A percentile compares a stretch with the other conserved stretches of the same genome.
Conservation (phyloP, 2,797 vertebrate species). For the Geotria australis region DNA sequence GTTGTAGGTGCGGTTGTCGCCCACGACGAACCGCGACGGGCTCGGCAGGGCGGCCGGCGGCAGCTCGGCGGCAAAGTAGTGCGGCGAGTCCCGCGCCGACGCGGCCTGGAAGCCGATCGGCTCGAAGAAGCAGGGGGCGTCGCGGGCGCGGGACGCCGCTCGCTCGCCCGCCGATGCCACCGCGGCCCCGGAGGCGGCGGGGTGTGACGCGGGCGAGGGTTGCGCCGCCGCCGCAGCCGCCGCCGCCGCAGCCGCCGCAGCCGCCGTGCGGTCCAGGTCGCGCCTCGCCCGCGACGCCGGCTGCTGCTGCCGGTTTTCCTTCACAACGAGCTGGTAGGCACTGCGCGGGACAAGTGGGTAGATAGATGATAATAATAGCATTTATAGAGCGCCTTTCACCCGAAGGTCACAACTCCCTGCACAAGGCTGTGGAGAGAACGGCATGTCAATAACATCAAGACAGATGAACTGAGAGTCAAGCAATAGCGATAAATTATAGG, state of each 20-base stretch:
- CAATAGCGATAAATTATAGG: too few species aligned
- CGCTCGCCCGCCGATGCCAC: neutral
- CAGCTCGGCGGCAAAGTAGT: constrained; percentile 73
- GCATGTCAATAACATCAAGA: too few species aligned
- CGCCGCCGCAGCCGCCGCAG: too few species aligned
- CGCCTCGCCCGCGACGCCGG: too few species aligned
- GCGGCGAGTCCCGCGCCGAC: constrained; percentile 36
- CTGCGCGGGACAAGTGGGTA: constrained; percentile 8
- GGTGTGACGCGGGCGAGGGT: neutral
- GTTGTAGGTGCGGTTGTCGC: constrained; percentile 84
- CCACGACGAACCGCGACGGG: constrained; percentile 63
- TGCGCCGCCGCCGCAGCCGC: too few species aligned
- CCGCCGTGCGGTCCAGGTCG: too few species aligned
- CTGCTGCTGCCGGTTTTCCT: constrained; percentile 42
- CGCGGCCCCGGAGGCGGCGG: neutral
- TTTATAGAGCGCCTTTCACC: too few species aligned
- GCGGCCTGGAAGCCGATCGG: constrained; percentile 65
- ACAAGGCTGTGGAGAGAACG: too few species aligned
- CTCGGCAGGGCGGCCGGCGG: constrained; percentile 46
- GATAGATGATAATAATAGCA: too few species aligned
- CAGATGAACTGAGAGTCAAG: too few species aligned
- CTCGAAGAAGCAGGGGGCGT: constrained; percentile 41
- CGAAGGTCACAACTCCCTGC: too few species aligned
- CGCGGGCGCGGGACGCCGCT: constrained; percentile 20
- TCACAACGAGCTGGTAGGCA: constrained; percentile 80